Base-by-base conservation (phyloP, 2,888 invertebrate genomes). In the Caenorhabditis sinica region DNA sequence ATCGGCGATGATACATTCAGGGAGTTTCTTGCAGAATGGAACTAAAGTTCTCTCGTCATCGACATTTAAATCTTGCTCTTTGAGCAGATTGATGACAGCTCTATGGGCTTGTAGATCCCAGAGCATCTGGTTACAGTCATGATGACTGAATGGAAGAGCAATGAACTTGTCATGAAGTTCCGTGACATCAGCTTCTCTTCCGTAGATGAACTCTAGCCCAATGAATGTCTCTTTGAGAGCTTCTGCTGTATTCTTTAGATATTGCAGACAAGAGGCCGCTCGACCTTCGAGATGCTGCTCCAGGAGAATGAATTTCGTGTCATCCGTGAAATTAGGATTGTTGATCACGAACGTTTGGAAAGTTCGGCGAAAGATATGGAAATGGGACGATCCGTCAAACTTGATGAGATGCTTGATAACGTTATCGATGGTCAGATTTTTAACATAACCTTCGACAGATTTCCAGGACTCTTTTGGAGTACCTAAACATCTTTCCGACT, bases 1-100 rank as follows among this genome's bases (percentile, higher is more conserved):
- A n/a, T n/a, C 40, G 13, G 40, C 40, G 4, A 25, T 25, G 25
- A 58, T 58, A 15, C 6, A 11, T 17, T 23, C 25, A 1, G 58
- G 28, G 58, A 58, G 25, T 30, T 58, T 58, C 3, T 23, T 15
- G 58, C 23, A 28, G 28, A 58, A 23, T 30, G 58, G 58, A 13
- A 30, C 9, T 1, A 58, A 25, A 9, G 58, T 58, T 58, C 58
- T 58, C 17, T 58, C 28, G 25, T 58, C 58, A 28, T 58, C 58
- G 5, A 58, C 58, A 20, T 58, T 58, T 25, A 58, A 15, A 1
- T 13, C 25, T 30, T 58, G 15, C 30, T 25, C 28, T 58, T 58
- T 58, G 0, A 58, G 58, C 58, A 25, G 17, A 15, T 28, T 58
- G 58, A 58, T 25, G 15, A 58, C 25, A 23, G 17, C 20, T 28